A percentile compares a stretch with the other conserved stretches of the same genome.
These are phyloP conservation scores for Vespertilio murinus DNA, from an alignment of 2,797 vertebrate species.

Conservation along the genomic window DNA sequence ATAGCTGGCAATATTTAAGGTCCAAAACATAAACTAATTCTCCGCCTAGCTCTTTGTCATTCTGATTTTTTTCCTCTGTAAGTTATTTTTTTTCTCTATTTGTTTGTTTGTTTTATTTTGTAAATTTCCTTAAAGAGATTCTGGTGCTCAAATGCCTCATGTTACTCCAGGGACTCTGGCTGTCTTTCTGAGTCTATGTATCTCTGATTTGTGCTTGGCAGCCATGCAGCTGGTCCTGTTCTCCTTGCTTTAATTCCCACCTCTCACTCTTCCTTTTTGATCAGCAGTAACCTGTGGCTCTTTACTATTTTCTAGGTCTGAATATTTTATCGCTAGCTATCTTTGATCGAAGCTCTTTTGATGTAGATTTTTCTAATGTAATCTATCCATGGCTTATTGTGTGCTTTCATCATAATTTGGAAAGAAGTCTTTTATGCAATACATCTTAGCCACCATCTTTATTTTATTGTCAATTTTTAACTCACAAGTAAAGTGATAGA, in stretches of 20 bases:
- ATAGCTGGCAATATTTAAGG: neutral
- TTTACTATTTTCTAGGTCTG: conserved; percentile 20
- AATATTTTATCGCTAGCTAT: neutral
- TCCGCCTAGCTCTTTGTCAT: neutral
- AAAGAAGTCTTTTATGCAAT: neutral
- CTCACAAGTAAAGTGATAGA: neutral
- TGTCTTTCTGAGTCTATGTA: neutral
- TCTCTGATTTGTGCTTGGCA: neutral
- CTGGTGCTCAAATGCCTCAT: neutral
- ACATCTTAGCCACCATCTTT: neutral
- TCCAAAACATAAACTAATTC: neutral
- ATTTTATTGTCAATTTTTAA: conserved; percentile 28
- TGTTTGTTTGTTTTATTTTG: neutral
- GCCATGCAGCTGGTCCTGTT: accelerated
- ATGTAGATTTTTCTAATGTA: conserved; percentile 48
- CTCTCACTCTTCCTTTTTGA: neutral
- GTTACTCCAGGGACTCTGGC: neutral
- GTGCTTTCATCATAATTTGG: conserved; percentile 19
- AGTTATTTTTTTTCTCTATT: neutral
- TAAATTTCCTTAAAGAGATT: neutral
- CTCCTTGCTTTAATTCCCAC: neutral
- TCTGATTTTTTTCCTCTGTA: neutral
- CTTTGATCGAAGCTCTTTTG: conserved; percentile 52
- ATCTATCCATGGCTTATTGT: conserved; percentile 17
- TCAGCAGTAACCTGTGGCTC: neutral